These are phyloP conservation scores for Nineta flava DNA, from an alignment of 2,888 invertebrate genomes.

Conservation along the genomic window DNA sequence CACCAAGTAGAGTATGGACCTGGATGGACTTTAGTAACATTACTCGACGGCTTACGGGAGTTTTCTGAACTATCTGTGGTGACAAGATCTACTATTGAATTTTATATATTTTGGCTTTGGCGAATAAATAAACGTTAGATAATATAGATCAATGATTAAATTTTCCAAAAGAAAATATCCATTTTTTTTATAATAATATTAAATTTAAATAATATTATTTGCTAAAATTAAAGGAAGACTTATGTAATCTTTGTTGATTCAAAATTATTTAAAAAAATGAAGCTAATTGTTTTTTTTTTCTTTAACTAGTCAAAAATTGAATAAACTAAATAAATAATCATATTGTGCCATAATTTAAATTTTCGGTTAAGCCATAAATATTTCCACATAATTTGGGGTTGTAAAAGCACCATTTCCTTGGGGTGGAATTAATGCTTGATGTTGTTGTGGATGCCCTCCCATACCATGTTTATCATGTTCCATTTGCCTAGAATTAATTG, in stretches of 20 bases:
- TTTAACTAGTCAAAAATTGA: not conserved
- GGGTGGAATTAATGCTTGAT: not conserved
- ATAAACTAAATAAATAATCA: not conserved
- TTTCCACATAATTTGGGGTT: slow-evolving; percentile 4
- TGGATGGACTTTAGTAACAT: too few species aligned
- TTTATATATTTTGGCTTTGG: too few species aligned
- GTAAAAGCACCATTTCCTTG: not conserved
- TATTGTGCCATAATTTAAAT: not conserved
- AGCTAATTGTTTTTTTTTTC: not conserved
- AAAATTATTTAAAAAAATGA: not conserved
- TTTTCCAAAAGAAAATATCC: too few species aligned
- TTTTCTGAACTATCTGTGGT: too few species aligned
- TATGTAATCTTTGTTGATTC: slow-evolving; percentile 20
- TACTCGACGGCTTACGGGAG: too few species aligned
- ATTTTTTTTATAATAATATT: too few species aligned
- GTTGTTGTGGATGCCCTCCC: not conserved
- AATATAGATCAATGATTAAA: too few species aligned
- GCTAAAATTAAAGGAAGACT: slow-evolving; percentile 16
- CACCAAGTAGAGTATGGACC: too few species aligned
- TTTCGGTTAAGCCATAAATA: slow-evolving; percentile 6
- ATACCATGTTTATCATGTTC: slow-evolving; percentile 21
- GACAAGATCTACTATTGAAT: too few species aligned
- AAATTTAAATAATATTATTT: not conserved
- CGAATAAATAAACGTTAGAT: too few species aligned
- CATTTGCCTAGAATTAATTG: slow-evolving; percentile 12